Base-by-base conservation (phyloP, 2,797 vertebrate genomes). In the Rachycentron canadum region DNA sequence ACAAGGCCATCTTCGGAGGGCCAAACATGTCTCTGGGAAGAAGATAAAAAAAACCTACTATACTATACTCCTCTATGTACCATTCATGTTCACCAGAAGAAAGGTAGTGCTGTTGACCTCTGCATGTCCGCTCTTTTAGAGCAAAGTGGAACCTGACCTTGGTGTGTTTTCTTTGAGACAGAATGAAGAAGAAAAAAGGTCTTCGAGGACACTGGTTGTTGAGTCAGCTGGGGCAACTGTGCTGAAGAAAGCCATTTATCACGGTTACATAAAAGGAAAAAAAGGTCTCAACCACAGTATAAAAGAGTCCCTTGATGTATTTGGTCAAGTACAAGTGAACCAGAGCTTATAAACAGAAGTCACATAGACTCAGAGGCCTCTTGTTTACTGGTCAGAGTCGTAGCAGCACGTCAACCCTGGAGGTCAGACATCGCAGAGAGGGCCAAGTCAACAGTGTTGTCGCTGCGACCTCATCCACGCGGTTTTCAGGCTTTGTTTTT, bases 41-140 rank as follows among this genome's bases (percentile, higher is more conserved):
- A 45, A 45, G 7, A 45, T 7, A 21, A 16, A 45, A 45, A 19
- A 7, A 17, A 19, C 43, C 3, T 3, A 45, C 43, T 21, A 45
- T 21, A 45, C 43, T 21, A 45, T 7, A 45, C 43, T 45, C 43
- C 59, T 67, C 28, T 7, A 28, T 53, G 16, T 23, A 45, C 43
- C 62, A 65, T 65, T 68, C 71, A 30, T 59, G 45, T 50, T 74
- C 47, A 32, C 14, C 56, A 30, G 53, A 75, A 84, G 71, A 84
- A 81, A 81, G 45, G 43, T 65, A n/a, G 43, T 10, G 36, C 59
- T 66, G 76, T 77, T 89, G 87, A 89, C 81, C 88, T 92, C 69
- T 82, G 59, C 34, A 9, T 50, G 57, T 45, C 55, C 3, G 25
- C 49, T 68, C 67, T 70, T 63, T 55, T 32, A 71, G 17, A 78